These are phyloP conservation scores for Heliconius ismenius DNA, from an alignment of 2,888 invertebrate species.

Conservation along the genomic window DNA sequence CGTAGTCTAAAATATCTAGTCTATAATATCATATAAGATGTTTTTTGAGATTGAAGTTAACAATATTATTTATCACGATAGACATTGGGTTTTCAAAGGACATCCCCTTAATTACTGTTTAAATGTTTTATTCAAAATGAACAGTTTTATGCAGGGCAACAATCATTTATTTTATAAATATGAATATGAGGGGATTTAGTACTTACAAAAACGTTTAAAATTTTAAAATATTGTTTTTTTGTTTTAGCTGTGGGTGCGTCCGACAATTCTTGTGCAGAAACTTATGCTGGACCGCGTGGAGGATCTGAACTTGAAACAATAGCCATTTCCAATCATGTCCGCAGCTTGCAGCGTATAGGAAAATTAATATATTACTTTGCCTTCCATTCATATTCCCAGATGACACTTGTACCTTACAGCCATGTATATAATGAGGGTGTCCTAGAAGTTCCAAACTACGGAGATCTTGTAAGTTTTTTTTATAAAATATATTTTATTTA, in stretches of 20 bases:
- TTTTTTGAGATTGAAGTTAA: no score
- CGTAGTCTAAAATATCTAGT: no score
- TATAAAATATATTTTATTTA: not conserved
- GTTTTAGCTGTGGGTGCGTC: conserved; percentile 65
- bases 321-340: conserved; percentile 62
- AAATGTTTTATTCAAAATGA: not conserved
- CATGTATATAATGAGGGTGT: conserved; percentile 55
- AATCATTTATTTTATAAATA: not conserved
- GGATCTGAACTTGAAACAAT: conserved; percentile 80
- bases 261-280: conserved; percentile 68
- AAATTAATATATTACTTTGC: conserved; percentile 74
- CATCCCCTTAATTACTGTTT: no score
- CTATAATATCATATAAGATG: no score
- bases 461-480: conserved; percentile 58
- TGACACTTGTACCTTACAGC: conserved; percentile 74
- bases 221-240: not conserved
- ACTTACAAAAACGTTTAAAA: not conserved
- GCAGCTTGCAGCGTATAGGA: conserved; percentile 50
- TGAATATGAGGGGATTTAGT: not conserved
- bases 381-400: conserved; percentile 81
- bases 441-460: conserved; percentile 61
- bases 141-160: not conserved
- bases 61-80: not conserved
- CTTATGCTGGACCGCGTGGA: conserved; percentile 73
- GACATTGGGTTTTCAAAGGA: no score